phyloP scores from a whole-genome alignment of 30 jellyfish, hydroid and myxozoan species.

The Pseudorhiza aurosa region DNA sequence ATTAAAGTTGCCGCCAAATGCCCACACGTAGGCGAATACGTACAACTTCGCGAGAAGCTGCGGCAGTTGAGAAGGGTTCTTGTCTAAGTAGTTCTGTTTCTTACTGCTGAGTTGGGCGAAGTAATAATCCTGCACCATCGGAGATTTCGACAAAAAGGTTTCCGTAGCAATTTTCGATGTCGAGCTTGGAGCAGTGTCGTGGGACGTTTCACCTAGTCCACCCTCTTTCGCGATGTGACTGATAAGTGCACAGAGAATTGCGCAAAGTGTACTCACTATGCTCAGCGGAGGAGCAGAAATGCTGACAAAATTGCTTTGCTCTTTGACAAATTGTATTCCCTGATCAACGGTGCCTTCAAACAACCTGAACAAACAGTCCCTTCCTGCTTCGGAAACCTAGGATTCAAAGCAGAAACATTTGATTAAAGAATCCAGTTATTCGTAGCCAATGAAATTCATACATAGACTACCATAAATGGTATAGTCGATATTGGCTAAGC shows the following conservation, averaged over 20 bases:
- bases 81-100: constrained; percentile 51
- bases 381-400: constrained; percentile 76
- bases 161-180: neutral
- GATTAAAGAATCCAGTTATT: too few relatives aligned
- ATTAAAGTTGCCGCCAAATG: constrained; percentile 86
- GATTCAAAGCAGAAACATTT: too few relatives aligned
- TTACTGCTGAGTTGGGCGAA: constrained; percentile 1
- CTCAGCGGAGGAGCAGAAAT: constrained; percentile 74
- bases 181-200: constrained; percentile 16
- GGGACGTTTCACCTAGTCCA: constrained; percentile 71
- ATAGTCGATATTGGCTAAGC: too few relatives aligned
- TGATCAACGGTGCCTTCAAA: constrained; percentile 81
- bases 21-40: constrained; percentile 80
- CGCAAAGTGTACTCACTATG: constrained; percentile 70
- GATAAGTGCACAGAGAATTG: constrained; percentile 64
- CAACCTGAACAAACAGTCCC: constrained; percentile 62
- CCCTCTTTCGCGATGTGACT: constrained; percentile 58
- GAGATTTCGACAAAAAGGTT: constrained; percentile 6
- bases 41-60: constrained; percentile 63
- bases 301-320: constrained; percentile 40
- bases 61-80: constrained; percentile 55
- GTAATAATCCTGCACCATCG: constrained; percentile 2
- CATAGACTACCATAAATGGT: too few relatives aligned
- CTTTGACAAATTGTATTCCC: constrained; percentile 70
- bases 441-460: too few relatives aligned